phyloP scores from a whole-genome alignment of 1,140 invertebrate genomes.

The Rhagoletis pomonella region DNA sequence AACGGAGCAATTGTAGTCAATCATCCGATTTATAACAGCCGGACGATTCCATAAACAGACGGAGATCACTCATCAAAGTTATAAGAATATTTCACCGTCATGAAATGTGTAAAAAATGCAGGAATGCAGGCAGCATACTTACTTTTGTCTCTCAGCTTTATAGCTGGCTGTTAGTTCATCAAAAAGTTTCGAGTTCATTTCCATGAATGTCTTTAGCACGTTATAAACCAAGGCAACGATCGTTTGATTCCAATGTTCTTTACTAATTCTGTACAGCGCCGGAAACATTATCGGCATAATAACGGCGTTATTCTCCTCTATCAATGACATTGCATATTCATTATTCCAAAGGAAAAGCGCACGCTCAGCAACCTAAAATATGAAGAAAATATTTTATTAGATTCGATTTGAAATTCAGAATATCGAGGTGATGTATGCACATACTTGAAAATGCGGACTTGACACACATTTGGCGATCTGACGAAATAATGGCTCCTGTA shows the following conservation, averaged over 20 bases:
- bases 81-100: too few relatives aligned
- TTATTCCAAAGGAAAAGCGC: conserved; percentile 98
- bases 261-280: conserved; percentile 97
- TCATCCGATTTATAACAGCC: too few relatives aligned
- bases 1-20: too few relatives aligned
- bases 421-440: background rate
- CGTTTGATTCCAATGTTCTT: conserved; percentile 99
- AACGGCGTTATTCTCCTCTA: conserved; percentile 93
- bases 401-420: background rate
- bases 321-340: conserved; percentile 96
- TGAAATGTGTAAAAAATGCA: background rate
- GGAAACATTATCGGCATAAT: conserved; percentile 98
- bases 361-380: conserved; percentile 93
- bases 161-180: conserved; percentile 98
- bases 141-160: conserved; percentile 98
- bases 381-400: conserved; percentile 54
- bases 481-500: conserved; percentile 96
- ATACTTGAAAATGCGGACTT: conserved; percentile 97
- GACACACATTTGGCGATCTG: conserved; percentile 99
- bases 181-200: conserved; percentile 99
- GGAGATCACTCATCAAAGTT: too few relatives aligned
- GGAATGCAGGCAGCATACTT: conserved; percentile 72
- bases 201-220: conserved; percentile 99
- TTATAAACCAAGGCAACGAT: conserved; percentile 99
- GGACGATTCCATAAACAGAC: too few relatives aligned